Evolutionary conservation across 2,888 invertebrate species (phyloP), one percentile per base, ranked within the genome.

Genomic region (Gastrophysa polygoni): DNA sequence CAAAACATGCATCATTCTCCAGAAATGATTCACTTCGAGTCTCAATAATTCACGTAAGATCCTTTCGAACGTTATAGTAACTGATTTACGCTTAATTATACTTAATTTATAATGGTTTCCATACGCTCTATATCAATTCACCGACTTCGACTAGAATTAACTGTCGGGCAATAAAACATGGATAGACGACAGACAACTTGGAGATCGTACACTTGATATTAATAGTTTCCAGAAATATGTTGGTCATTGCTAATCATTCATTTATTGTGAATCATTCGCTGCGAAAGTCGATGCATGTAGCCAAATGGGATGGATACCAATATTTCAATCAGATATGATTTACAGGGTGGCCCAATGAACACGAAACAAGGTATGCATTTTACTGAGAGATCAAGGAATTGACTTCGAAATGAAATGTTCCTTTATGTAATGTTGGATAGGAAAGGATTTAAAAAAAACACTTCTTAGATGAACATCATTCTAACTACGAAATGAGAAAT

Each of bases 61-160:
- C 68, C 60, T 66, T 68, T 69, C 59, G 65, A 68, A 69, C 62
- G 71, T 68, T 70, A 62, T 70, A 71, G 68, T 71, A 72, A 71
- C 64, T 72, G 73, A 73, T 69, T 70, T 73, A 73, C 68, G 71
- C 68, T 73, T 68, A 73, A 73, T 73, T 73, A 73, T 69, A 61
- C 64, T 63, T 61, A 72, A 73, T 72, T 73, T 73, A 72, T 71
- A 70, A 67, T 67, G 67, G 57, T 68, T 73, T 72, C 69, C 71
- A 61, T 70, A 59, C 64, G 69, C 66, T 68, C 69, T 72, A 72
- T 67, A 70, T 72, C 72, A 68, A 69, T 71, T 66, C 52, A 51
- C 62, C 56, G 47, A 58, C 61, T 61, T 50, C 56, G 6, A 58
- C 49, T 55, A 57, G 58, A 68, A 68, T 68, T 68, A 68, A 68